These are phyloP conservation scores for Branchipolynoe longqiensis DNA, from an alignment of 2,888 invertebrate genomes.

Conservation along the genomic window DNA sequence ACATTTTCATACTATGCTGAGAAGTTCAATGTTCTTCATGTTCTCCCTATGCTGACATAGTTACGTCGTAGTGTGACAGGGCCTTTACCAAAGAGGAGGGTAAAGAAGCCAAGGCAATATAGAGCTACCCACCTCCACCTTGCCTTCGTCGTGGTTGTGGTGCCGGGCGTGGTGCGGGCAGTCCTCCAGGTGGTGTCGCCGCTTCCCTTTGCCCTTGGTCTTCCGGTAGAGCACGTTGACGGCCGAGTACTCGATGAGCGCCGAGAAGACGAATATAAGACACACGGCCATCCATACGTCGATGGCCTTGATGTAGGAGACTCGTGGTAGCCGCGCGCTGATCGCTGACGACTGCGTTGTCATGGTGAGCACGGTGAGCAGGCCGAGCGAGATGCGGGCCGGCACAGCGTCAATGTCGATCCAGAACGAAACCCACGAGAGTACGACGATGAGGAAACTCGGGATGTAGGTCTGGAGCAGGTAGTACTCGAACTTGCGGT, in stretches of 20 bases:
- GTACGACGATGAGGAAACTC: constrained; percentile 69
- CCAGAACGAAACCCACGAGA: constrained; percentile 72
- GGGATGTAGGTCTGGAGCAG: constrained; percentile 69
- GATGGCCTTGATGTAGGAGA: constrained; percentile 55
- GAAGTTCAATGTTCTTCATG: too few relatives aligned
- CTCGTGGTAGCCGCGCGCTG: constrained; percentile 57
- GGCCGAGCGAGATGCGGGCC: constrained; percentile 69
- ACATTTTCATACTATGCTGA: too few relatives aligned
- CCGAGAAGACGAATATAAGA: constrained; percentile 51
- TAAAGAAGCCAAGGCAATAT: too few relatives aligned
- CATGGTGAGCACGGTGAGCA: constrained; percentile 65
- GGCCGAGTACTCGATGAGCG: constrained; percentile 58
- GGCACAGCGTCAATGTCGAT: constrained; percentile 71
- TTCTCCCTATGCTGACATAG: too few relatives aligned
- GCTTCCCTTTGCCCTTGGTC: constrained; percentile 40
- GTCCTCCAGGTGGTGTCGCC: constrained; percentile 17
- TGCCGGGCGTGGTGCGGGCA: background rate
- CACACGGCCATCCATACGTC: constrained; percentile 59
- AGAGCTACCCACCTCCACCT: constrained; percentile 48
- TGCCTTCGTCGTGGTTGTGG: constrained; percentile 33
- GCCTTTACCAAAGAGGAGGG: too few relatives aligned
- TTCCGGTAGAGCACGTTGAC: constrained; percentile 52
- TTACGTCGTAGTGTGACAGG: too few relatives aligned
- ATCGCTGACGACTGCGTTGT: constrained; percentile 58
- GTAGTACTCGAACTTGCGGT: constrained; percentile 67